Conservation (phyloP, 2,113 vertebrate genomes). For the Tyrannus savana region DNA sequence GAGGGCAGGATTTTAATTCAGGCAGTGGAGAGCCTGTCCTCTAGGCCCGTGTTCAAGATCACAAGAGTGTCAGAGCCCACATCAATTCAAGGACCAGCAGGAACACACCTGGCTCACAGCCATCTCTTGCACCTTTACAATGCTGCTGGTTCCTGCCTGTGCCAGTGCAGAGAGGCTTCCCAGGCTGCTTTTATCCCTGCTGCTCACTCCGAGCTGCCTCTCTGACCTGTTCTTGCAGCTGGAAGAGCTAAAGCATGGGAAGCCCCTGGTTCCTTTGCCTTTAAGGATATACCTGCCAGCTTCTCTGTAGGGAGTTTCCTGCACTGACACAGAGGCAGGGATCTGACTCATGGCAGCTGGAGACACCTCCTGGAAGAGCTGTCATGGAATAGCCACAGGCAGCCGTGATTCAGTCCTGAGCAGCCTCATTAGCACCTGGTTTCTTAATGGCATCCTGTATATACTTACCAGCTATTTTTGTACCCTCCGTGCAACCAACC, state of each 20-base stretch:
- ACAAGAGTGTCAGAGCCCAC: neutral
- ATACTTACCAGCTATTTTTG: conserved; percentile 17
- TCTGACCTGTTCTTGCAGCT: neutral
- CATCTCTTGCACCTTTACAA: neutral
- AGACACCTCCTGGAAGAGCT: conserved; percentile 24
- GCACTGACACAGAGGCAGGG: neutral
- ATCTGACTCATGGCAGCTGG: conserved; percentile 23
- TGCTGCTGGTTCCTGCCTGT: neutral
- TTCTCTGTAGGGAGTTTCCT: conserved; percentile 6
- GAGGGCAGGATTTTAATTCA: conserved; percentile 20
- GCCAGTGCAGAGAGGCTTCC: neutral
- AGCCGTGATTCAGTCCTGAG: conserved; percentile 4
- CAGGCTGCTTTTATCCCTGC: neutral
- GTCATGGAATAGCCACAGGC: neutral
- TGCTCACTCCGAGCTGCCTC: neutral
- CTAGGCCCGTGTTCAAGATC: conserved; percentile 10
- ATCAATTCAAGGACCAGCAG: neutral
- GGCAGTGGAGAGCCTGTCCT: conserved; percentile 21
- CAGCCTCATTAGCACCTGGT: conserved; percentile 31
- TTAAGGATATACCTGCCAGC: neutral
- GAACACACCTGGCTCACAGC: neutral
- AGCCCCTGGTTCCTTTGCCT: neutral
- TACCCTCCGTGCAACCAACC: neutral
- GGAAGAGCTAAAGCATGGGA: neutral
- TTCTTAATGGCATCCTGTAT: neutral